Base-by-base conservation (phyloP, 2,888 invertebrate genomes). In the Apocheima hispidaria region DNA sequence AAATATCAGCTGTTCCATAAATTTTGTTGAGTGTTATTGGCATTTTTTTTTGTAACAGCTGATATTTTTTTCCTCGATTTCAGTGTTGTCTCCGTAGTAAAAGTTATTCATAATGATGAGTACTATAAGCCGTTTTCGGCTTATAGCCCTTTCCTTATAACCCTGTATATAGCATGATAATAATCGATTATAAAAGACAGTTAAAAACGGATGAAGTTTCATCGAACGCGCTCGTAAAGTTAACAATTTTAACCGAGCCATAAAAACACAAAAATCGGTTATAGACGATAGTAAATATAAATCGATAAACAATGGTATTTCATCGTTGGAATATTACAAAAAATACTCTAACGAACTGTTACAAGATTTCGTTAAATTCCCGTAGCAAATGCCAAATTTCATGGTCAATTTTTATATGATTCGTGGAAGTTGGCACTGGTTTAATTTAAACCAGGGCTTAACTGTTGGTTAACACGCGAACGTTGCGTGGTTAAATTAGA, bases 391-490 rank as follows among this genome's bases (percentile, higher is more conserved):
- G 82, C 71, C 77, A 88, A 88, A 91, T 92, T 92, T 92, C 90
- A 92, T 85, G 91, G 91, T 77, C 88, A 88, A 90, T 92, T 91
- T 90, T 90, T 88, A 82, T 83, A 84, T 88, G 83, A 87, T 86
- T 87, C 85, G 84, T 87, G 83, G 87, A 87, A 88, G 85, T 90
- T 87, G 82, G 87, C 86, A 83, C 86, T 86, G 86, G 82, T 88
- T 89, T 90, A 90, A 91, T 88, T 87, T 89, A 83, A 87, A 86
- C 79, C 81, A 75, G 69, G 71, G 73, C 81, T 84, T 86, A 86
- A 91, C 81, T 84, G 84, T 79, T 64, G 66, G 66, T 75, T 69
- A 73, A 81, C 90, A 91, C 84, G 91, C 90, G 70, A 86, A 60
- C 71, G 65, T 79, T 76, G 81, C 81, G 81, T 82, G 82, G 78